phyloP scores from a whole-genome alignment of 2,113 vertebrate species.

The Phodopus roborovskii region DNA sequence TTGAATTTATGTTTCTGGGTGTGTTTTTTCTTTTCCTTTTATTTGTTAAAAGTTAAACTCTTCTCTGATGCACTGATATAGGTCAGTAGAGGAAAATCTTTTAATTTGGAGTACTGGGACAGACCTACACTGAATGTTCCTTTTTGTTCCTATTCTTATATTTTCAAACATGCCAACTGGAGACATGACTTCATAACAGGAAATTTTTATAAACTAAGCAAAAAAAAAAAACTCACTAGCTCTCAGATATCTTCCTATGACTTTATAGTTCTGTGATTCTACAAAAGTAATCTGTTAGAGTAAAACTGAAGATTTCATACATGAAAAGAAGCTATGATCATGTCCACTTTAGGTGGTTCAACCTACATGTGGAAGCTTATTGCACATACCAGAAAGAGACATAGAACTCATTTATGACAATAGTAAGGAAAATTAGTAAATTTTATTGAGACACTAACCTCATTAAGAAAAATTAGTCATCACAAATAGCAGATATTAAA shows the following conservation, averaged over 20 bases:
- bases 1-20: conserved; percentile 25
- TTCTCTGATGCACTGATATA: not conserved
- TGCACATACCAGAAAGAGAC: not conserved
- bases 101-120: conserved; percentile 63
- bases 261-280: not conserved
- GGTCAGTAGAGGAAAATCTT: not conserved
- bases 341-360: not conserved
- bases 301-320: not conserved
- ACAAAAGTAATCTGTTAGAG: not conserved
- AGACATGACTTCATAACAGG: not conserved
- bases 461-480: not conserved
- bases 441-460: not conserved
- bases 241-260: not conserved
- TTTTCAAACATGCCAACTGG: not conserved
- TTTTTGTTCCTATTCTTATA: not conserved
- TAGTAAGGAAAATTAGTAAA: not conserved
- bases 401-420: not conserved
- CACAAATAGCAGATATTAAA: conserved; percentile 53
- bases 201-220: not conserved
- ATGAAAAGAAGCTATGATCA: not conserved
- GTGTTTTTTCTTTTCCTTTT: not conserved
- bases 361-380: not conserved
- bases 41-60: not conserved
- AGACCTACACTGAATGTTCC: conserved; percentile 14
- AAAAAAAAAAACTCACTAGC: not conserved